Conservation (phyloP, 1,140 invertebrate genomes). For the Helicoverpa armigera region DNA sequence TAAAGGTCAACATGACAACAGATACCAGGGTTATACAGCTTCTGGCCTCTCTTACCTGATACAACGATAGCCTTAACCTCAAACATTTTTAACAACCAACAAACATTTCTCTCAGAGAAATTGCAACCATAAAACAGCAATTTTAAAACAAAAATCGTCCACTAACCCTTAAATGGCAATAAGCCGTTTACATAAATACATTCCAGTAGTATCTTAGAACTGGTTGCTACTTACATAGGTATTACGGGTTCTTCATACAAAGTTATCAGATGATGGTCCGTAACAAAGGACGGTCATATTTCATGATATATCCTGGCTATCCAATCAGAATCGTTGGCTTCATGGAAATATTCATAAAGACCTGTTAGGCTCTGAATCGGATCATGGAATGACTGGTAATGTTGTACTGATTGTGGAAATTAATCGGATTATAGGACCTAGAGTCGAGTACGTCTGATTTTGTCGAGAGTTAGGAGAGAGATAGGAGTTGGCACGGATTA, state of each 20-base stretch:
- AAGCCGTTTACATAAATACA: constrained; percentile 33
- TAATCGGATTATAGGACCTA: background rate
- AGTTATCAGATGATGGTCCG: constrained; percentile 22
- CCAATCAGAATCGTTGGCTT: constrained; percentile 20
- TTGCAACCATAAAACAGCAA: background rate
- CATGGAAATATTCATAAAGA: constrained; percentile 29
- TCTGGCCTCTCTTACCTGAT: too few species aligned
- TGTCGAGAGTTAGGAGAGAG: too few species aligned
- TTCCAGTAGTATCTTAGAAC: background rate
- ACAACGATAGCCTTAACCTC: too few species aligned
- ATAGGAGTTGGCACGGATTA: too few species aligned
- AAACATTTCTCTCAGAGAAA: background rate
- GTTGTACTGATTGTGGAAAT: background rate
- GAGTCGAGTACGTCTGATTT: background rate
- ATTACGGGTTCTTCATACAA: constrained; percentile 13
- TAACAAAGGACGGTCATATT: constrained; percentile 23
- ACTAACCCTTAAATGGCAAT: constrained; percentile 22
- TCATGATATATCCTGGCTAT: constrained; percentile 22
- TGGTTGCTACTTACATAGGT: background rate
- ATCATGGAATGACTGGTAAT: background rate
- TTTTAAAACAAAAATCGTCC: constrained; percentile 1
- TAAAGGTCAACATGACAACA: too few species aligned
- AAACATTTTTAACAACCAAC: too few species aligned
- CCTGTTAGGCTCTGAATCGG: background rate
- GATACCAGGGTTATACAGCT: too few species aligned